These are phyloP conservation scores for Stegana nigrithorax DNA, from an alignment of 2,888 invertebrate genomes.

Conservation along the genomic window DNA sequence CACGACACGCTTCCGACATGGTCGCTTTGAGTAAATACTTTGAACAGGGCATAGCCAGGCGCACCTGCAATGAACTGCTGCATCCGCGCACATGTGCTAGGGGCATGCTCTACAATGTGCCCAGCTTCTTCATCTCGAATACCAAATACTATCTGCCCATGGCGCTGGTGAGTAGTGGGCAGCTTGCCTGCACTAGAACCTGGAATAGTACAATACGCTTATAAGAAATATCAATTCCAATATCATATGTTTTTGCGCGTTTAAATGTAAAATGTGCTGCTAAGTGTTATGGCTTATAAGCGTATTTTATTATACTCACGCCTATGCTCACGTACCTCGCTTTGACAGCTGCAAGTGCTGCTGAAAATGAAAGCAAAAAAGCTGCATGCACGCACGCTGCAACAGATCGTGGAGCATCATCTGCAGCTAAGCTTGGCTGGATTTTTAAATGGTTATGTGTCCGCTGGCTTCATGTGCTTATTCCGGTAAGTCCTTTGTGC, in stretches of 20 bases:
- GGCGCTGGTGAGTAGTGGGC: constrained; percentile 42
- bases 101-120: constrained; percentile 31
- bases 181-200: too few species aligned
- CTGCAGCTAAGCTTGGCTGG: constrained; percentile 37
- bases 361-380: constrained; percentile 37
- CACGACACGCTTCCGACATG: constrained; percentile 36
- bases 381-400: constrained; percentile 30
- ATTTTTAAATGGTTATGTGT: constrained; percentile 30
- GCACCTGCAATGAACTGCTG: constrained; percentile 44
- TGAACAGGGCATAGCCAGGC: constrained; percentile 32
- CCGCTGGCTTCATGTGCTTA: constrained; percentile 38
- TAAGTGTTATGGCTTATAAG: too few species aligned
- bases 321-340: too few species aligned
- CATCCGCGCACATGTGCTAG: constrained; percentile 46
- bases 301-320: too few species aligned
- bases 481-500: constrained; percentile 46
- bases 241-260: too few species aligned
- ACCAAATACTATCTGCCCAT: constrained; percentile 51
- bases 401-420: constrained; percentile 41
- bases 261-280: too few species aligned
- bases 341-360: constrained; percentile 40
- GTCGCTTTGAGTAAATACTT: constrained; percentile 49
- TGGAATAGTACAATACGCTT: not conserved
- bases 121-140: constrained; percentile 37
- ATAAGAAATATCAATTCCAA: not conserved